Base-by-base conservation (phyloP, 2,113 vertebrate genomes). In the Thymallus thymallus region DNA sequence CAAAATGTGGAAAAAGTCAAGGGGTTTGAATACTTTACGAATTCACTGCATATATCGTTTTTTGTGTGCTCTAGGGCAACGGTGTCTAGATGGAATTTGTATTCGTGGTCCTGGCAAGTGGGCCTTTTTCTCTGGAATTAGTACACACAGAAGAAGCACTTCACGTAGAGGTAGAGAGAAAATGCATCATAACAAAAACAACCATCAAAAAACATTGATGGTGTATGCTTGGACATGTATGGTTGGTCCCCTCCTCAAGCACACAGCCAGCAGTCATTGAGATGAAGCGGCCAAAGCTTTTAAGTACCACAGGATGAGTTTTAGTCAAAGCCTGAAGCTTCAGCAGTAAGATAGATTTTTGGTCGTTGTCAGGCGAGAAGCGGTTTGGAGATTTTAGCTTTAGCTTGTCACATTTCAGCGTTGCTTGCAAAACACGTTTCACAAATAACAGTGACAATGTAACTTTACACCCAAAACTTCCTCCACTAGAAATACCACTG, bases 361-460 rank as follows among this genome's bases (percentile, higher is more conserved):
- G 14, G 14, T n/a, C 13, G 74, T 82, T 85, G 79, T 80, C 69
- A 5, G 18, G 68, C 26, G 16, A 32, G 29, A 41, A 66, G 64
- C 29, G 5, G 4, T 82, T 60, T 69, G 45, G 67, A 77, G 73
- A 79, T 83, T 85, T 88, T 79, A 83, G 82, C 76, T 73, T 86
- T 82, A 88, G 86, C 77, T 88, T 84, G 84, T 89, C 82, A 87
- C 79, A 82, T 84, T 87, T 82, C 82, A 81, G 73, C 26, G 72
- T 61, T 72, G 72, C 71, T 83, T 80, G 72, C 70, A 80, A 80
- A 86, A 83, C 75, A 6, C 16, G 5, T 30, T 64, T 66, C 64
- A 80, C 84, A 41, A 85, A 82, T 22, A 24, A 58, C 75, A 69
- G 70, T 71, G 80, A 81, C 83, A 82, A 82, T 75, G 79, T 66